Base-by-base conservation (phyloP, 2,888 invertebrate species). In the Athripsodes cinereus region DNA sequence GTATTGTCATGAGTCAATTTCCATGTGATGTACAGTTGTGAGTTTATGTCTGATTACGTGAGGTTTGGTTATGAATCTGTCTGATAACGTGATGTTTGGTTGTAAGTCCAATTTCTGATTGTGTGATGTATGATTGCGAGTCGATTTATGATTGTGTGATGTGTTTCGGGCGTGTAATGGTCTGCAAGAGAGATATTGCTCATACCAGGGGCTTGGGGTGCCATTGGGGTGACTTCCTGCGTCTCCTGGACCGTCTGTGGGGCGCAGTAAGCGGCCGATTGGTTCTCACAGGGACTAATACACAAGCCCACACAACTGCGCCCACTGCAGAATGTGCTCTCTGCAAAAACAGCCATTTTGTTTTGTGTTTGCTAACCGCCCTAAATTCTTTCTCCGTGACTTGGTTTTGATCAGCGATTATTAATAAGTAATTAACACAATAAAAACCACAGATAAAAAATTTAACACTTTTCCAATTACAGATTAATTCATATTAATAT, bases 251-350 rank as follows among this genome's bases (percentile, higher is more conserved):
- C 44, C 31, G 58, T 52, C 52, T 55, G 62, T 21, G 64, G 58
- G 20, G 57, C 59, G 67, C 74, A 74, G 70, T 71, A 69, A 55
- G 74, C 69, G 60, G 71, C 73, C 53, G 74, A 71, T 53, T 74
- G 68, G 67, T 78, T 77, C 68, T 75, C 78, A 71, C 78, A 78
- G 69, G 75, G 76, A 66, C 70, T 74, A 67, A 79, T 76, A 73
- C 78, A 79, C 69, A 77, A 72, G 66, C 76, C 76, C 67, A 76
- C 74, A 70, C 78, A 78, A 57, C 61, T 61, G 58, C 59, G 59
- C 26, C 62, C 62, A 49, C 59, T 59, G 59, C 64, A 64, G 66
- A 75, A 70, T 68, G 74, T 73, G 69, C 71, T 72, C 64, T 76
- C 78, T 78, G 78, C 67, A 78, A 50, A 50, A 50, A 50, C 50